A percentile compares a stretch with the other conserved stretches of the same genome.
Evolutionary conservation across 2,797 vertebrate species (phyloP).

Genomic region (Brachyrhaphis roseni): DNA sequence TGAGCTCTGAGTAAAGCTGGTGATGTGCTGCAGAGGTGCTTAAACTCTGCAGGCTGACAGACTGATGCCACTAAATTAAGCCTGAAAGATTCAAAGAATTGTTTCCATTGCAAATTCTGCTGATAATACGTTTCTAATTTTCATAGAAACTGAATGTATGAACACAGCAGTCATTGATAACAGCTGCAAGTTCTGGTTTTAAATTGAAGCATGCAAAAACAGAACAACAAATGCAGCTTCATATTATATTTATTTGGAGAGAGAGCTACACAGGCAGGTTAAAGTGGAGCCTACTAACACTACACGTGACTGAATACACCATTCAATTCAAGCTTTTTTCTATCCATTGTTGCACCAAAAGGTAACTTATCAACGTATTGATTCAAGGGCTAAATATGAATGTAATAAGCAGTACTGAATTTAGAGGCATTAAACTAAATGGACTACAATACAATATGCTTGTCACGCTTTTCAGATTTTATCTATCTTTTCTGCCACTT

Average conservation of each 20-base stretch:
- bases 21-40: conserved; percentile 2
- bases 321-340: neutral
- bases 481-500: neutral
- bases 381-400: neutral
- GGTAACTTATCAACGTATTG: neutral
- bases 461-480: neutral
- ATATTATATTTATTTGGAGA: conserved; percentile 8
- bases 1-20: conserved; percentile 12
- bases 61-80: conserved; percentile 4
- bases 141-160: neutral
- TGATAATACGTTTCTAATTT: neutral
- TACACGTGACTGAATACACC: neutral
- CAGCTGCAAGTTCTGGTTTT: neutral
- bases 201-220: conserved; percentile 24
- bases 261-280: neutral
- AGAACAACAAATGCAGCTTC: conserved; percentile 12
- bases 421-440: neutral
- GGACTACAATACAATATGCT: neutral
- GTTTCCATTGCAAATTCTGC: conserved; percentile 2
- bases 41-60: neutral
- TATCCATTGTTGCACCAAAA: neutral
- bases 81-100: neutral
- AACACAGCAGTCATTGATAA: conserved; percentile 3
- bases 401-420: neutral
- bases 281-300: neutral